Percentiles rank a stretch among this genome's conserved stretches.
Evolutionary conservation across 2,888 invertebrate genomes (phyloP).

Genomic region (Hirtodrosophila alboralis): DNA sequence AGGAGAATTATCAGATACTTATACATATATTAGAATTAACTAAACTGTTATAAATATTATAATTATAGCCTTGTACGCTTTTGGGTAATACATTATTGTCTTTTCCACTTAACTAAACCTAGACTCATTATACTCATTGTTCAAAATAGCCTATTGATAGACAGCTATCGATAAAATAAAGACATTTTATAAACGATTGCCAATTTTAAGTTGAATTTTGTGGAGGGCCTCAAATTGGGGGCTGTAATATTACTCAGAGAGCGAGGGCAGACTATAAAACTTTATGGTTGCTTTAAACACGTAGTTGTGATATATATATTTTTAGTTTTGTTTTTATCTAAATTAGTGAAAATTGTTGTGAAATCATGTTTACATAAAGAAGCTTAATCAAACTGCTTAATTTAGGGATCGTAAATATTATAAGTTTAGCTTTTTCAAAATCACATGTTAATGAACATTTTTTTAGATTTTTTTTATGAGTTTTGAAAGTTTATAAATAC

Average conservation of each 20-base stretch:
- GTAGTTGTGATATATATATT: too few relatives aligned
- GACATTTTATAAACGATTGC: slow-evolving; percentile 67
- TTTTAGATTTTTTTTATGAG: too few relatives aligned
- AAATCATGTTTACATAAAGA: too few relatives aligned
- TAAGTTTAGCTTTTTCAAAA: too few relatives aligned
- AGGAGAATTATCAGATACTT: not conserved
- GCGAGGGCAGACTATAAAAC: too few relatives aligned
- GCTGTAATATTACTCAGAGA: slow-evolving; percentile 3
- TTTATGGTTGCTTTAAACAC: too few relatives aligned
- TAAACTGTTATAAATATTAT: not conserved
- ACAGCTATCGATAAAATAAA: slow-evolving; percentile 46
- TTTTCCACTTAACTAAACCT: not conserved
- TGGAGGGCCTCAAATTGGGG: slow-evolving; percentile 6
- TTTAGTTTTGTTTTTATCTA: not conserved
- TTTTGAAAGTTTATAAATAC: too few relatives aligned
- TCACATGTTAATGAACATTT: too few relatives aligned
- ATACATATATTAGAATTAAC: not conserved
- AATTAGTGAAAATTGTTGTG: too few relatives aligned
- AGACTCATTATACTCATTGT: not conserved
- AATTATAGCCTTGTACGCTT: slow-evolving; percentile 10
- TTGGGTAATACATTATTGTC: slow-evolving; percentile 37
- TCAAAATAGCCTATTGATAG: slow-evolving; percentile 27
- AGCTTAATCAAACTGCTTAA: too few relatives aligned
- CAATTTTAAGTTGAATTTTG: slow-evolving; percentile 35
- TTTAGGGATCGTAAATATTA: too few relatives aligned